Evolutionary conservation across 2,113 vertebrate genomes (phyloP).

Genomic region (Steatornis caripensis): DNA sequence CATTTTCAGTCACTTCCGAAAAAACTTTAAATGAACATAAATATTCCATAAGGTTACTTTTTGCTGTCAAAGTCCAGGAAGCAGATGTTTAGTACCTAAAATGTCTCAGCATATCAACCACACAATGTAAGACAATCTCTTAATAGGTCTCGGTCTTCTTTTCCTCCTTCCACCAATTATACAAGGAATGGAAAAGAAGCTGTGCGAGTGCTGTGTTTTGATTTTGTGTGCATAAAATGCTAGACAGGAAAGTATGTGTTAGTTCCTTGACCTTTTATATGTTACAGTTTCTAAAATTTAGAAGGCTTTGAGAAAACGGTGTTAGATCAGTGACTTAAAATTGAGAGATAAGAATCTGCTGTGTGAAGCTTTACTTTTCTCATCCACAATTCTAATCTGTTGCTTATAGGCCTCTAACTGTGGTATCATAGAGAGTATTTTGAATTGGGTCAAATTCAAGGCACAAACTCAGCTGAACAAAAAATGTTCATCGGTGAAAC

Average conservation of each 20-base stretch:
- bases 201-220: not conserved
- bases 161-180: not conserved
- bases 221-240: not conserved
- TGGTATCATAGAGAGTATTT: slow-evolving; percentile 96
- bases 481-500: slow-evolving; percentile 97
- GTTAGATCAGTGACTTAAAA: not conserved
- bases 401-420: slow-evolving; percentile 90
- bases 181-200: not conserved
- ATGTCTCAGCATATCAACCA: not conserved
- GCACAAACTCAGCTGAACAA: slow-evolving; percentile 98
- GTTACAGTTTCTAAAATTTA: not conserved
- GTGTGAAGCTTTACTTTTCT: not conserved
- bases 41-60: not conserved
- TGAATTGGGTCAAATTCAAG: slow-evolving; percentile 99
- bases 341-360: not conserved
- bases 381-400: not conserved
- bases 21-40: not conserved
- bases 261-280: not conserved
- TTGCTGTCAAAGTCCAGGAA: not conserved
- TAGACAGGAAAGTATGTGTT: not conserved
- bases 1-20: not conserved
- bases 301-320: not conserved
- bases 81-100: not conserved
- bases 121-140: not conserved
- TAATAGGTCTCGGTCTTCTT: not conserved